These are phyloP conservation scores for Leptoclinus maculatus DNA, from an alignment of 2,797 vertebrate species.

Conservation along the genomic window DNA sequence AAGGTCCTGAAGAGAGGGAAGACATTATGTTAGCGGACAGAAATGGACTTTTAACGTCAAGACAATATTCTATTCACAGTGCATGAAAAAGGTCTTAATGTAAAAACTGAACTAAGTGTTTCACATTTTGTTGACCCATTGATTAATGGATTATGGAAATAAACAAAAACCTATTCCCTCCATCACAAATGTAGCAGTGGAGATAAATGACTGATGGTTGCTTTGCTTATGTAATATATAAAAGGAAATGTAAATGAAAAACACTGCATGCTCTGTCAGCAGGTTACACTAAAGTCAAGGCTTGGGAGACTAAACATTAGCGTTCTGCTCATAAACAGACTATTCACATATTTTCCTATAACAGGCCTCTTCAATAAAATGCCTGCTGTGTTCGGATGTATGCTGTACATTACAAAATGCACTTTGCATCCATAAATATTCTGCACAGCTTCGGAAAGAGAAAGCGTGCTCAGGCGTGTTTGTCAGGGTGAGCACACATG, in stretches of 20 bases:
- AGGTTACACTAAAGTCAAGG: background rate
- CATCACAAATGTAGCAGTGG: background rate
- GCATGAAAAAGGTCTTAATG: background rate
- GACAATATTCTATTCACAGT: background rate
- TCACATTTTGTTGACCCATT: background rate
- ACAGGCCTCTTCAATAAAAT: constrained; percentile 15
- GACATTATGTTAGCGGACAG: background rate
- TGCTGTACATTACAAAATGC: background rate
- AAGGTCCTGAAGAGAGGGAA: constrained; percentile 85
- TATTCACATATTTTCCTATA: constrained; percentile 1
- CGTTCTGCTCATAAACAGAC: constrained; percentile 16
- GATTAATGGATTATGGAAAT: background rate
- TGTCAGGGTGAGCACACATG: constrained; percentile 41
- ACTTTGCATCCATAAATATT: background rate
- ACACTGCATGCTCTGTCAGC: background rate
- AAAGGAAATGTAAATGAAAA: background rate
- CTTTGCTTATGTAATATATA: background rate
- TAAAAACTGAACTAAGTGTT: background rate
- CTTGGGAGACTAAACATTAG: background rate
- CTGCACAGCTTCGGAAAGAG: constrained; percentile 13
- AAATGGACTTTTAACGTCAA: background rate
- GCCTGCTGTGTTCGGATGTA: background rate
- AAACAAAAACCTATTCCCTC: background rate
- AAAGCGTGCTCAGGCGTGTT: constrained; percentile 4
- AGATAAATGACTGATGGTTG: too few relatives aligned